Conservation (phyloP, 2,797 vertebrate species). For the Platyrinchus mystaceus region DNA sequence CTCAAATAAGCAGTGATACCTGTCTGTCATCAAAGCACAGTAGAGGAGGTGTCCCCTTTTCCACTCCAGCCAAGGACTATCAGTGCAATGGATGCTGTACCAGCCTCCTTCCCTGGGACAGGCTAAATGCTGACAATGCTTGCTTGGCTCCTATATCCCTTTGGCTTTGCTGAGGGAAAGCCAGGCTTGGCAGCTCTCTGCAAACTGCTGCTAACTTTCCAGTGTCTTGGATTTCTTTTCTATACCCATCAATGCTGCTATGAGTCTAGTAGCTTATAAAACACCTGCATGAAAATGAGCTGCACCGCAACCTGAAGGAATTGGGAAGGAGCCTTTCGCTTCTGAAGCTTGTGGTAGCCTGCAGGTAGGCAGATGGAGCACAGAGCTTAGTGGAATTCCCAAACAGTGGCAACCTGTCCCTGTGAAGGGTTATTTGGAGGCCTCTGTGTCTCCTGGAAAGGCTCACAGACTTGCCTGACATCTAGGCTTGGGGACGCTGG, state of each 20-base stretch:
- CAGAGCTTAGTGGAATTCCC: neutral
- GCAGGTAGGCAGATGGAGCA: neutral
- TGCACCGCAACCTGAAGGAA: neutral
- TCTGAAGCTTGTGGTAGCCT: neutral
- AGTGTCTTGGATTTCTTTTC: neutral
- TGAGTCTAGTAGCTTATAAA: neutral
- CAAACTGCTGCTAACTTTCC: neutral
- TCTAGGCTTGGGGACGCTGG: neutral
- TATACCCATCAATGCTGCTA: neutral
- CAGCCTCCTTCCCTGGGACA: neutral
- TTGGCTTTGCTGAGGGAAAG: neutral
- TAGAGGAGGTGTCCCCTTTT: neutral
- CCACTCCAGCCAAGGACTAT: neutral
- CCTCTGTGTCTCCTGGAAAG: neutral
- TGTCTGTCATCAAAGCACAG: neutral
- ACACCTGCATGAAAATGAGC: neutral
- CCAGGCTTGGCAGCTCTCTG: neutral
- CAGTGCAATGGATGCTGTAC: neutral
- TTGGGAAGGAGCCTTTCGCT: neutral
- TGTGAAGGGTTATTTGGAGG: neutral
- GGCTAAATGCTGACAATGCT: neutral
- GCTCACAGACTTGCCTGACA: neutral
- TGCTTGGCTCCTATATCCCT: neutral
- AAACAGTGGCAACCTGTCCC: neutral
- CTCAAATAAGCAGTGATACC: neutral